Evolutionary conservation across 2,113 vertebrate genomes (phyloP).

Genomic region (Sula dactylatra): DNA sequence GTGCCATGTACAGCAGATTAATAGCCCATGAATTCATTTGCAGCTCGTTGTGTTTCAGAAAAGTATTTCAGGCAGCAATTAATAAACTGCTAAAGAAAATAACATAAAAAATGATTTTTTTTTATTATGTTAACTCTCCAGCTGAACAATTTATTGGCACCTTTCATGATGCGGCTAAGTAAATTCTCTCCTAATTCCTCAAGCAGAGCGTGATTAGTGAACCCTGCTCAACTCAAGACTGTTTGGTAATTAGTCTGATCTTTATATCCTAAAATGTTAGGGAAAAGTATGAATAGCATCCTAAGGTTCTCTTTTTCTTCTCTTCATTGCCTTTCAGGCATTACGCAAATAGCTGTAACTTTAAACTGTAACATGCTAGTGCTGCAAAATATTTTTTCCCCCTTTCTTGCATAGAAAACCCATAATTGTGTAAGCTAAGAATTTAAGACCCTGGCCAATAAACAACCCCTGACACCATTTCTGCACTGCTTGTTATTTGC

Average conservation of each 20-base stretch:
- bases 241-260: conserved; percentile 32
- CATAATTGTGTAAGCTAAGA: not conserved
- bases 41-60: conserved; percentile 69
- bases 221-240: not conserved
- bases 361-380: not conserved
- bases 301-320: not conserved
- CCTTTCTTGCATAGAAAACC: not conserved
- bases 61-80: conserved; percentile 69
- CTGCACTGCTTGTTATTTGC: not conserved
- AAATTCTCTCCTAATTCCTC: conserved; percentile 48
- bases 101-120: conserved; percentile 61
- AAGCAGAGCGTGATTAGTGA: conserved; percentile 28
- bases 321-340: not conserved
- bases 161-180: conserved; percentile 31
- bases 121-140: conserved; percentile 62
- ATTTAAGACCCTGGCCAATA: not conserved
- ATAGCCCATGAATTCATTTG: conserved; percentile 74
- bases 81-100: conserved; percentile 67
- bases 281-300: not conserved
- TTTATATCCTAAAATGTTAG: conserved; percentile 17
- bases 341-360: not conserved
- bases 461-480: conserved; percentile 1
- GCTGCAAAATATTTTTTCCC: not conserved
- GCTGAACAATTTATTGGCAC: conserved; percentile 65
- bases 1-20: conserved; percentile 72